Conservation (phyloP, 2,113 vertebrate genomes). For the Monopterus albus region DNA sequence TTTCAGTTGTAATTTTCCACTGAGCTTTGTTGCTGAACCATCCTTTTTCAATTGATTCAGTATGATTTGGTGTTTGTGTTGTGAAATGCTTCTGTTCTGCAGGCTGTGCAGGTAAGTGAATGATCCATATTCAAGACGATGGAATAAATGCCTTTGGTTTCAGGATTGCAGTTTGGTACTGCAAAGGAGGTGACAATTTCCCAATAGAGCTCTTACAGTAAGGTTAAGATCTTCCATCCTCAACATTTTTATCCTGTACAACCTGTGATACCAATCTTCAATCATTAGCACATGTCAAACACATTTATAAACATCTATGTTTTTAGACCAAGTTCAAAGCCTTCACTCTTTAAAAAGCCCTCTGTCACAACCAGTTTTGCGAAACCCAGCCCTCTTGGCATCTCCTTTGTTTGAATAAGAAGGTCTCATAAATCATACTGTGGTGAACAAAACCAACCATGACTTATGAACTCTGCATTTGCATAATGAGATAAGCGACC, state of each 20-base stretch:
- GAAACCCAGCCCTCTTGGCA: slow-evolving; percentile 10
- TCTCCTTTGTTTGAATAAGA: slow-evolving; percentile 49
- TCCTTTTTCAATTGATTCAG: slow-evolving; percentile 23
- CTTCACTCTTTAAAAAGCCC: slow-evolving; percentile 2
- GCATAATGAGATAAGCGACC: slow-evolving; percentile 75
- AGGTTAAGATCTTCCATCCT: slow-evolving; percentile 13
- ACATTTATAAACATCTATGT: neutral
- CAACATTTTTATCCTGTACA: too few relatives aligned
- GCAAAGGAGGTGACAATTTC: neutral
- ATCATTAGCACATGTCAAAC: slow-evolving; percentile 3
- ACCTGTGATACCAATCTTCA: too few relatives aligned
- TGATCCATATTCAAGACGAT: slow-evolving; percentile 32
- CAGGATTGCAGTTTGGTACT: neutral
- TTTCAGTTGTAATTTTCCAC: slow-evolving; percentile 42
- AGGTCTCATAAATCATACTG: slow-evolving; percentile 70
- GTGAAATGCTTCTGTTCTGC: slow-evolving; percentile 59
- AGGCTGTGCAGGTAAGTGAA: slow-evolving; percentile 79
- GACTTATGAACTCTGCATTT: slow-evolving; percentile 76
- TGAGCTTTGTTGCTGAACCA: slow-evolving; percentile 20
- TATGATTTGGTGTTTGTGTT: slow-evolving; percentile 39
- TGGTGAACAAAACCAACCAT: slow-evolving; percentile 60
- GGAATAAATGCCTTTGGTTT: slow-evolving; percentile 19
- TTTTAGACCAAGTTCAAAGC: slow-evolving; percentile 18
- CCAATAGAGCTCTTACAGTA: neutral
- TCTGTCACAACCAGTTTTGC: neutral